Percentiles rank a stretch among this genome's conserved stretches.
Conservation (phyloP, 2,113 vertebrate species). For the Nyctibius bracteatus region DNA sequence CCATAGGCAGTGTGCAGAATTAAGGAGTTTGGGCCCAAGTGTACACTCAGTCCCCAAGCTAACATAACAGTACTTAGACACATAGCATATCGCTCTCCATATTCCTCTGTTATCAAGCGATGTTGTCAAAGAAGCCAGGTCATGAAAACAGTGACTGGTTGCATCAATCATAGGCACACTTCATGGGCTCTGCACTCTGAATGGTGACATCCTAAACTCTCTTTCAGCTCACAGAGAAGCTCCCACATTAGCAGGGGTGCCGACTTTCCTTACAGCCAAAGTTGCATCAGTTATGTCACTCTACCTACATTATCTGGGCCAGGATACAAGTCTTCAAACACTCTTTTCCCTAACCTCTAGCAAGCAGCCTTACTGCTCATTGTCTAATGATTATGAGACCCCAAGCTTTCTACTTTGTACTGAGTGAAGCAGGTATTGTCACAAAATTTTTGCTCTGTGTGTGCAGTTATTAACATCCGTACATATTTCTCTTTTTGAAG, state of each 20-base stretch:
- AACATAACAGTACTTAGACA: neutral
- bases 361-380: neutral
- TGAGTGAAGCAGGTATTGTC: neutral
- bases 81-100: neutral
- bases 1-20: neutral
- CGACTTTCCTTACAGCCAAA: neutral
- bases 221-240: neutral
- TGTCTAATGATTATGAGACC: neutral
- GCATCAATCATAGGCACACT: neutral
- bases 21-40: neutral
- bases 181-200: neutral
- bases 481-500: neutral
- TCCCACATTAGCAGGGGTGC: neutral
- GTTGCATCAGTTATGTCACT: neutral
- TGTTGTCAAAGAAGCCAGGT: neutral
- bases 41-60: neutral
- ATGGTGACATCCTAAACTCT: neutral
- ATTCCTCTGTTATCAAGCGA: neutral
- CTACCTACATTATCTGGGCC: neutral
- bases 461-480: neutral
- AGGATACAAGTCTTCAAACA: neutral
- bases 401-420: neutral
- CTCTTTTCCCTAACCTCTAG: neutral
- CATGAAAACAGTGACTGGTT: accelerated
- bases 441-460: neutral